A percentile compares a stretch with the other conserved stretches of the same genome.
These are phyloP conservation scores for Gryllus bimaculatus DNA, from an alignment of 1,140 invertebrate species.

Conservation along the genomic window DNA sequence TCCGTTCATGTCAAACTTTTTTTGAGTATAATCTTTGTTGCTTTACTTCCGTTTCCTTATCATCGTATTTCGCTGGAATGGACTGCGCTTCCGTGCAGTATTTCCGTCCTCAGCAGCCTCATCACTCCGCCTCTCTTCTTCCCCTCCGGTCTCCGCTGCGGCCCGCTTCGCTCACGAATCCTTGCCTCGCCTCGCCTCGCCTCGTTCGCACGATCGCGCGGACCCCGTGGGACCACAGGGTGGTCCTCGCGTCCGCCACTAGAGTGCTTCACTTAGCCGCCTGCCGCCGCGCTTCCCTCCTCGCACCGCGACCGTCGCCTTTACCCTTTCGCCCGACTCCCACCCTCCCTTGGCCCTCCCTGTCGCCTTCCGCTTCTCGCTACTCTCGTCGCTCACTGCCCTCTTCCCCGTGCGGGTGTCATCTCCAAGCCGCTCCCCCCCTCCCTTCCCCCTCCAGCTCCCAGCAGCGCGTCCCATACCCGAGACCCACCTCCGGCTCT, in stretches of 20 bases:
- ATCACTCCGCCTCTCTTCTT: neutral
- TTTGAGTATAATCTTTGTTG: too few species aligned
- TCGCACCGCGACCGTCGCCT: neutral
- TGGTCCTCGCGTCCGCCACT: neutral
- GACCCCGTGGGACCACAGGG: neutral
- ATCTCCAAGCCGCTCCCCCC: too few species aligned
- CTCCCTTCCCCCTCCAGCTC: neutral
- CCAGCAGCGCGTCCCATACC: too few species aligned
- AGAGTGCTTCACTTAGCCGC: neutral
- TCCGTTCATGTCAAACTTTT: too few species aligned
- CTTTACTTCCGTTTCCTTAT: too few species aligned
- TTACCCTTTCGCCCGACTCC: neutral
- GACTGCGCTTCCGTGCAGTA: too few species aligned
- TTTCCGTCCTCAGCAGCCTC: too few species aligned
- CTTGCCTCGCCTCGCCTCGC: too few species aligned
- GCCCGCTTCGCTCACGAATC: neutral
- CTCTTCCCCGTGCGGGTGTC: neutral
- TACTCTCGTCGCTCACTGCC: neutral
- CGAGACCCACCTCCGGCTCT: too few species aligned
- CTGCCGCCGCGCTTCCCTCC: too few species aligned
- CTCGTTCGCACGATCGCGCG: neutral
- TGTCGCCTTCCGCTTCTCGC: too few species aligned
- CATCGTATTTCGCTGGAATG: too few species aligned
- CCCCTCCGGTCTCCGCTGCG: neutral
- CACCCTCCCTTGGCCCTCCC: neutral